Evolutionary conservation across 2,113 vertebrate species (phyloP).

Genomic region (Galbula dea): DNA sequence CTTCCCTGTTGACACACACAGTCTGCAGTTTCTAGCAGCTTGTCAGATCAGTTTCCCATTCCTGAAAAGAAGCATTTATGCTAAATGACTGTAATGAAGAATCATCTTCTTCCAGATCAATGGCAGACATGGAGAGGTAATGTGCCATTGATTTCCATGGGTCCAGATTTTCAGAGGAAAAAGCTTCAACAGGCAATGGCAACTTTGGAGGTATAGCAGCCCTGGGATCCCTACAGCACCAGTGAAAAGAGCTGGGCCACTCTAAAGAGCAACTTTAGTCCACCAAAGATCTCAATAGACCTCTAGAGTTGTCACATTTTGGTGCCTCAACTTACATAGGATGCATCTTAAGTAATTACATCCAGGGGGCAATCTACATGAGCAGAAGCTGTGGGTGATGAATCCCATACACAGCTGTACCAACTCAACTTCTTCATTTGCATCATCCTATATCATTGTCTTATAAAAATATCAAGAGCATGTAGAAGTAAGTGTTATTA

Average conservation of each 20-base stretch:
- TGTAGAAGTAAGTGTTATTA: background rate
- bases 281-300: background rate
- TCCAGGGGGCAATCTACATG: background rate
- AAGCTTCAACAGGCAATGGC: background rate
- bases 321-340: background rate
- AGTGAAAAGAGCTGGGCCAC: background rate
- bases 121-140: background rate
- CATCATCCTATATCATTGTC: background rate
- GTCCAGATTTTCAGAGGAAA: background rate
- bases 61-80: slow-evolving; percentile 15
- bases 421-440: background rate
- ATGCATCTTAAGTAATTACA: background rate
- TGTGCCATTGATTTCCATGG: background rate
- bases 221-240: background rate
- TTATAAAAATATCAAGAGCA: background rate
- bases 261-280: background rate
- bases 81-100: slow-evolving; percentile 26
- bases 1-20: background rate
- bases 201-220: background rate
- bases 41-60: slow-evolving; percentile 21
- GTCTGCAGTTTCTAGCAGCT: background rate
- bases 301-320: background rate
- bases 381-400: background rate
- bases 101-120: background rate
- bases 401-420: background rate